Evolutionary conservation across 1,140 invertebrate genomes (phyloP), one percentile per base, ranked within the genome.

Genomic region (Mizuhopecten yessoensis): DNA sequence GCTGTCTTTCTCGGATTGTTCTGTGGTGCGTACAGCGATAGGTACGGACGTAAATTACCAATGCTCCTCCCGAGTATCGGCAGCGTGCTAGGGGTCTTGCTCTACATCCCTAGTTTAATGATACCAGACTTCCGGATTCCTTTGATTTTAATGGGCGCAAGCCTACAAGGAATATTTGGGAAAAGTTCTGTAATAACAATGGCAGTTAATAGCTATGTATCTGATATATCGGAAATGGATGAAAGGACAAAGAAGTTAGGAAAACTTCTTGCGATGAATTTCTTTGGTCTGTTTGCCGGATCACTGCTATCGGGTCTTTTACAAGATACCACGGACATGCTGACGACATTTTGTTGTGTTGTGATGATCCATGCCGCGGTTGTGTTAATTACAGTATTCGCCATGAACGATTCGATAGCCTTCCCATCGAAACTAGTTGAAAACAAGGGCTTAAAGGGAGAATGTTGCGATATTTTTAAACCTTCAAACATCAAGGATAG

Each of bases 11-110:
- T 96, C 0, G 94, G 95, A 33, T 92, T 96, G 33, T 96, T 96
- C 88, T 96, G 95, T 89, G 96, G 96, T 7, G 95, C 96, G 15
- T 96, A 96, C 95, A 96, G 96, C 88, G 96, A 96, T 90, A 92
- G 92, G 29, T 92, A 95, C 34, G 96, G 96, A 15, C 92, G 96
- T 87, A 96, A 96, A 93, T 90, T 96, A n/a, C 96, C 96, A 5
- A 95, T 96, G 93, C 94, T 96, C 90, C 88, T 96, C 15, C 95
- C 96, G 3, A 95, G 95, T 90, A 45, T 96, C 20, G 96, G 96
- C 0, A 95, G 94, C 49, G 93, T 95, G 0, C 90, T 96, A 0
- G 95, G 94, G 0, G 95, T 96, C 13, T 23, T 96, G 29, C 87
- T 96, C 13, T 96, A 96, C 92, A 93, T 96, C 91, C 17, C 94